Conservation (phyloP, 2,113 vertebrate species). For the Tor tambroides region DNA sequence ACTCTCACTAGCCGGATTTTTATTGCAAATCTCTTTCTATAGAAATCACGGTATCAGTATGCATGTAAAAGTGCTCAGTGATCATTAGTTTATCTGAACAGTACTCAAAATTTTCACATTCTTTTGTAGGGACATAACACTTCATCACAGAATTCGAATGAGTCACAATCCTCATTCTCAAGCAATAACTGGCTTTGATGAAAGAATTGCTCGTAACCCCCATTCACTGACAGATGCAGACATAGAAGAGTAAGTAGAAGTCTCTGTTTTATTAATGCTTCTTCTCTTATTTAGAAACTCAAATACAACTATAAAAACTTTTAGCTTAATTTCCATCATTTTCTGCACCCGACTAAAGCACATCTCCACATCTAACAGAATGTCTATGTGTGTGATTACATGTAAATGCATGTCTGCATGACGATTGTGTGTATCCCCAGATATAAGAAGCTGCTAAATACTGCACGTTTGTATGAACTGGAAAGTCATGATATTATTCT, state of each 20-base stretch:
- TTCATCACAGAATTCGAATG: conserved; percentile 78
- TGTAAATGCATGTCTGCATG: background rate
- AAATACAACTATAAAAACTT: background rate
- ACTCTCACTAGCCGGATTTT: background rate
- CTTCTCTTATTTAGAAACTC: background rate
- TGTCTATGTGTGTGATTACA: background rate
- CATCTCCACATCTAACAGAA: background rate
- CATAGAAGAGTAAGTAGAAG: conserved; percentile 8
- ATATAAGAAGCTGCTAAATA: conserved; percentile 57
- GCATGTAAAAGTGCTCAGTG: background rate
- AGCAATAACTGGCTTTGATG: conserved; percentile 64
- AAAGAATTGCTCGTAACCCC: conserved; percentile 65
- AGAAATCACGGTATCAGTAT: background rate
- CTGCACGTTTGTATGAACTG: conserved; percentile 67
- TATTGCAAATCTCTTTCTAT: background rate
- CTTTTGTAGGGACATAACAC: conserved; percentile 72
- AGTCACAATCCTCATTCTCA: conserved; percentile 30
- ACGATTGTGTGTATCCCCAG: conserved; percentile 61
- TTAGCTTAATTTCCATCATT: no score
- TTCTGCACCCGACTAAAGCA: background rate
- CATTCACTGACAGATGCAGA: background rate
- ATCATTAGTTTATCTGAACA: background rate
- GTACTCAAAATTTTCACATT: background rate
- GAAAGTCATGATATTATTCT: conserved; percentile 70
- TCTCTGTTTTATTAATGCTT: background rate